phyloP scores from a whole-genome alignment of 2,888 invertebrate genomes.

The Leucoptera coffeella region DNA sequence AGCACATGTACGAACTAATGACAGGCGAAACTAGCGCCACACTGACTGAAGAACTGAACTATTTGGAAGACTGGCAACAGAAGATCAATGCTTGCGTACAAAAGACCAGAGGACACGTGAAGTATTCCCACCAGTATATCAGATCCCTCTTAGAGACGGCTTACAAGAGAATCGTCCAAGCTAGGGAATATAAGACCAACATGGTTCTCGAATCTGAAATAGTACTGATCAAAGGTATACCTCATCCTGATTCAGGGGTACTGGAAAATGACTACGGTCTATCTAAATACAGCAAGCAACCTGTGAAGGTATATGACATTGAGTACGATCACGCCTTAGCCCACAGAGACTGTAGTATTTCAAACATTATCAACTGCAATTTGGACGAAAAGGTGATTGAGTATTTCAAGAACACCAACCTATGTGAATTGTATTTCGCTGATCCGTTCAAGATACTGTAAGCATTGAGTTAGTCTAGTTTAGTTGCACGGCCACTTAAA shows the following conservation, averaged over 20 bases:
- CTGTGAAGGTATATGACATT: slow-evolving; percentile 13
- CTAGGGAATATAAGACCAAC: slow-evolving; percentile 13
- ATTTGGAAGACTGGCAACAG: slow-evolving; percentile 10
- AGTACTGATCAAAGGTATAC: slow-evolving; percentile 15
- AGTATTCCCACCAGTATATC: slow-evolving; percentile 14
- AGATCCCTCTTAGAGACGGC: slow-evolving; percentile 11
- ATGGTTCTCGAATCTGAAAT: slow-evolving; percentile 16
- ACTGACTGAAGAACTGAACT: slow-evolving; percentile 9
- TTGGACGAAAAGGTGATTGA: slow-evolving; percentile 12
- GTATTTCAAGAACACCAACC: slow-evolving; percentile 13
- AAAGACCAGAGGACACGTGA: slow-evolving; percentile 8
- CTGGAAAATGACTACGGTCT: slow-evolving; percentile 16
- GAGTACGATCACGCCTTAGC: slow-evolving; percentile 12
- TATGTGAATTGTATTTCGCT: slow-evolving; percentile 12
- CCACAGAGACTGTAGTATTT: slow-evolving; percentile 13
- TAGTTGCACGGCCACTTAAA: no score
- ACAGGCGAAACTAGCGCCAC: slow-evolving; percentile 8
- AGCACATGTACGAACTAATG: slow-evolving; percentile 13
- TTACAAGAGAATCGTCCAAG: slow-evolving; percentile 13
- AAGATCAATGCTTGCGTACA: slow-evolving; percentile 12
- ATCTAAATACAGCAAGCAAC: slow-evolving; percentile 14
- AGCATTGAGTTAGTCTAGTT: neutral
- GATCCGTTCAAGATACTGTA: slow-evolving; percentile 4
- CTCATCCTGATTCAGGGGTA: slow-evolving; percentile 9
- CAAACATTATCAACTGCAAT: slow-evolving; percentile 17